Base-by-base conservation (phyloP, 2,888 invertebrate genomes). In the Hydraecia micacea region DNA sequence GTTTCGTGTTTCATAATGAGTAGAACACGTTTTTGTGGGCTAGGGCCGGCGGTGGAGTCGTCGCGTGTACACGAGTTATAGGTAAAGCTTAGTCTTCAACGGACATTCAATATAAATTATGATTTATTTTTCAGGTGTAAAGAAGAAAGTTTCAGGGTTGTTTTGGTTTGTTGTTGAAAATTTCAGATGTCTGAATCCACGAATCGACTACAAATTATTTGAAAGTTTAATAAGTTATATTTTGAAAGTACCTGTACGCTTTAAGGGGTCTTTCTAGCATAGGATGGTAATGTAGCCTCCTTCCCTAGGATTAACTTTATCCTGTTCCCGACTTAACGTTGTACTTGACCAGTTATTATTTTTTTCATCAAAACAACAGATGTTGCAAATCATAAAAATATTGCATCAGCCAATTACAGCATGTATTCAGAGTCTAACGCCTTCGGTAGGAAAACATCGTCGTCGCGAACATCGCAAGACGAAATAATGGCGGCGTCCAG, bases 1-100 rank as follows among this genome's bases (percentile, higher is more conserved):
- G 95, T 93, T 95, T 95, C 95, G 95, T 94, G 94, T 96, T 96
- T 96, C 96, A 96, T 96, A 96, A 96, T 95, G 95, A 95, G 94
- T 93, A 89, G 92, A 95, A 96, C 96, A 93, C 92, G 95, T 96
- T 96, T 94, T 94, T 91, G 94, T 93, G 91, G 94, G 89, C 90
- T 93, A 92, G 86, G 79, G 91, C 85, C 80, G 77, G 89, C 91
- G 63, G 91, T 94, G 93, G 96, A 96, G 96, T 91, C 89, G 95
- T 87, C 77, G 81, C 73, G 67, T 81, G 76, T 80, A 83, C 87
- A 89, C 86, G 79, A 84, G 73, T 72, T 75, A 6, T n/a, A 70
- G 4, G 21, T 74, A 66, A 79, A 84, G 73, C 75, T 74, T 58
- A 62, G 81, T 75, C 42, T 68, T 70, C 66, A 79, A 73, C n/a